Evolutionary conservation across 2,113 vertebrate genomes (phyloP).

Genomic region (Atherinomorus stipes): DNA sequence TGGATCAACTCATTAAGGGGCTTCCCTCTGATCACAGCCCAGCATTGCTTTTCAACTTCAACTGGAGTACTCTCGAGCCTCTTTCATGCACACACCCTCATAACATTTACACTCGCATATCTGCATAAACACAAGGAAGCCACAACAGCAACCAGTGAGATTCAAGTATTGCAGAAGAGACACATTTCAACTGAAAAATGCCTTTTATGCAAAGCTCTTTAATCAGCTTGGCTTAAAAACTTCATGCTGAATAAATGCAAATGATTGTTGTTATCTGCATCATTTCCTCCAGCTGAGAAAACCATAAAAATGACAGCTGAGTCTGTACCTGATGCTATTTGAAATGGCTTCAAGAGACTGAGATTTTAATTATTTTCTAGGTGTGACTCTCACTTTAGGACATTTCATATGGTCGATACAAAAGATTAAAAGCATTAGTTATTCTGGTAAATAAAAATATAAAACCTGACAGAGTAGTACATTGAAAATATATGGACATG

Average conservation of each 20-base stretch:
- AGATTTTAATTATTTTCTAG: background rate
- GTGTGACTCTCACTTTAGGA: background rate
- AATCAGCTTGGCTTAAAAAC: background rate
- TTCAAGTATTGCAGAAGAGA: background rate
- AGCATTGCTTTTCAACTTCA: conserved; percentile 18
- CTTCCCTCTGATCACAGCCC: conserved; percentile 59
- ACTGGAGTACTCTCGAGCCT: conserved; percentile 16
- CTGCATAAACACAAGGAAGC: background rate
- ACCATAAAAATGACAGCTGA: background rate
- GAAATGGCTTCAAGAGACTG: background rate
- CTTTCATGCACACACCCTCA: background rate
- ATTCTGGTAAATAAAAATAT: too few species aligned
- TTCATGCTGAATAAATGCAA: background rate
- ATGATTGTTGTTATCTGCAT: background rate
- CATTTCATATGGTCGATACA: background rate
- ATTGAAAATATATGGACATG: too few species aligned
- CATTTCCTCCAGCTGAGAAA: background rate
- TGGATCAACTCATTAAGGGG: conserved; percentile 51
- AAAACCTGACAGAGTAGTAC: too few species aligned
- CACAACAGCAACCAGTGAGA: background rate
- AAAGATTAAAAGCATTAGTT: background rate
- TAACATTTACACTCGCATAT: background rate
- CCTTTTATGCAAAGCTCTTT: background rate
- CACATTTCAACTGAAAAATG: background rate
- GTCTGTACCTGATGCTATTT: background rate